phyloP scores from a whole-genome alignment of 2,888 invertebrate species.

The Aquatica leii region DNA sequence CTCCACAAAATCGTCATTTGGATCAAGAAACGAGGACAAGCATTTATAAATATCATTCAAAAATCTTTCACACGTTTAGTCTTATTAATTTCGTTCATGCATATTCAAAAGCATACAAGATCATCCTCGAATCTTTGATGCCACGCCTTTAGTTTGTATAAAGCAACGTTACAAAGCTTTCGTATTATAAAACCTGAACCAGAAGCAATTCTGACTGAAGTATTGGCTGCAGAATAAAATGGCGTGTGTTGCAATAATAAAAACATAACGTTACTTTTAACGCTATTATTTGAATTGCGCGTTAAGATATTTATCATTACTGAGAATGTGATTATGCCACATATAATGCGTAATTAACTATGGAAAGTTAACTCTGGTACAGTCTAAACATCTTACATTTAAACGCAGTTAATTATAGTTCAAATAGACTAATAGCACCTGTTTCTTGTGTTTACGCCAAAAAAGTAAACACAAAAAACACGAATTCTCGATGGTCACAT shows the following conservation, averaged over 20 bases:
- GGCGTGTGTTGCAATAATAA: conserved; percentile 17
- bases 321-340: too few species aligned
- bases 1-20: conserved; percentile 46
- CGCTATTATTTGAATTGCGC: conserved; percentile 8
- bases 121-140: conserved; percentile 57
- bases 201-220: conserved; percentile 39
- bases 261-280: conserved; percentile 26
- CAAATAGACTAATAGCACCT: conserved; percentile 40
- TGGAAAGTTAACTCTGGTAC: conserved; percentile 12
- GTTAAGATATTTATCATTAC: too few species aligned
- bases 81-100: conserved; percentile 25
- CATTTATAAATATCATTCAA: conserved; percentile 42
- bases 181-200: conserved; percentile 44
- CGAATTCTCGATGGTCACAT: conserved; percentile 39
- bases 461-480: conserved; percentile 43
- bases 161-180: conserved; percentile 40
- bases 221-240: conserved; percentile 19
- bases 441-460: conserved; percentile 27
- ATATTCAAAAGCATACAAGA: conserved; percentile 49
- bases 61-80: conserved; percentile 45
- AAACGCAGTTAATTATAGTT: conserved; percentile 21
- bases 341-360: conserved; percentile 11
- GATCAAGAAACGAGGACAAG: conserved; percentile 59
- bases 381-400: conserved; percentile 26
- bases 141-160: conserved; percentile 22